A percentile compares a stretch with the other conserved stretches of the same genome.
Conservation (phyloP, 2,888 invertebrate genomes). For the Mesorhabditis sp. region DNA sequence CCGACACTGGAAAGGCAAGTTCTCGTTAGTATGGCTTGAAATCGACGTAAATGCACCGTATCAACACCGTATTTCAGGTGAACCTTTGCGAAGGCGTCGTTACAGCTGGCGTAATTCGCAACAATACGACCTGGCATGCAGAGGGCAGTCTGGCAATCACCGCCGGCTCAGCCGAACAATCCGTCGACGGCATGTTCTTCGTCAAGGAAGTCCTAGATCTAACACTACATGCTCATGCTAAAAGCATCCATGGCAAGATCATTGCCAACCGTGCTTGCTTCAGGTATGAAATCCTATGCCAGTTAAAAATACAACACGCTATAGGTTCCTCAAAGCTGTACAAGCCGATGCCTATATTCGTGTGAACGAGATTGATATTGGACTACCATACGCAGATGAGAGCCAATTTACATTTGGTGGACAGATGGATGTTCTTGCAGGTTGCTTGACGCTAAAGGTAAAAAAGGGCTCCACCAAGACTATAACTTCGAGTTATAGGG, state of each 20-base stretch:
- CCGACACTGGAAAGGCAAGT: constrained; percentile 26
- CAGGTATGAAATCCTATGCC: constrained; percentile 7
- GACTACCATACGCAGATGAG: constrained; percentile 26
- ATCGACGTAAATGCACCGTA: background rate
- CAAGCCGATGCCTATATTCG: constrained; percentile 26
- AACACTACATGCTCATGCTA: constrained; percentile 24
- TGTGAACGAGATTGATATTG: constrained; percentile 33
- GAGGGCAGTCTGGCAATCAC: constrained; percentile 31
- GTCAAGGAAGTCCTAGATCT: constrained; percentile 32
- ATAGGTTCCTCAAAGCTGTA: constrained; percentile 21
- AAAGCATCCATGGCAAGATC: constrained; percentile 27
- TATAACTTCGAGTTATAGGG: constrained; percentile 14
- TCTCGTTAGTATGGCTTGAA: constrained; percentile 16
- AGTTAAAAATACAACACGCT: background rate
- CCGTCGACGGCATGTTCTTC: constrained; percentile 31
- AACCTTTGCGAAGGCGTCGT: background rate
- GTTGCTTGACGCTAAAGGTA: constrained; percentile 30
- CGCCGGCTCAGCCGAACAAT: constrained; percentile 31
- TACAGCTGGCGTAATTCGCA: background rate
- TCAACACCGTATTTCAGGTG: background rate
- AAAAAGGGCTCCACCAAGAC: constrained; percentile 20
- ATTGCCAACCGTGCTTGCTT: constrained; percentile 21
- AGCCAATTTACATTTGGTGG: constrained; percentile 26
- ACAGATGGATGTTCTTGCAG: constrained; percentile 34
- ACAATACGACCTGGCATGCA: constrained; percentile 17